Evolutionary conservation across 2,797 vertebrate genomes (phyloP).

Genomic region (Eospalax fontanierii): DNA sequence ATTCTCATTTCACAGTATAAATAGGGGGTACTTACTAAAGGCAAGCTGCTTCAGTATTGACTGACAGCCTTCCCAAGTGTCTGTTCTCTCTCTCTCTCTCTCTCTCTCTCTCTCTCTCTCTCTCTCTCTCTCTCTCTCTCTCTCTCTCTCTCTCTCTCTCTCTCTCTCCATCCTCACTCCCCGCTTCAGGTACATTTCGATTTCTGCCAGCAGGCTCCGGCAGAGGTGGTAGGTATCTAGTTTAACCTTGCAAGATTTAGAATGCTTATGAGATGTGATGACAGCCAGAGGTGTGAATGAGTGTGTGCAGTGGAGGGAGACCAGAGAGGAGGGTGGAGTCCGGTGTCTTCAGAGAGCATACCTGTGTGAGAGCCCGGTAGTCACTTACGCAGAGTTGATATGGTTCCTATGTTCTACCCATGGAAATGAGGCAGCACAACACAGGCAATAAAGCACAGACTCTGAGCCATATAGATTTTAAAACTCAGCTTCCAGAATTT

Average conservation of each 20-base stretch:
- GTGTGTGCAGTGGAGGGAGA: background rate
- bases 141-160: too few species aligned
- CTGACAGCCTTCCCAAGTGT: too few species aligned
- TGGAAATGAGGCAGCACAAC: background rate
- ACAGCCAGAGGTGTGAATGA: background rate
- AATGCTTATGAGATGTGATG: background rate
- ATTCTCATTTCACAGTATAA: too few species aligned
- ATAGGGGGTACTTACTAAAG: too few species aligned
- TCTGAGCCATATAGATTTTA: background rate
- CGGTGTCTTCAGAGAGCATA: background rate
- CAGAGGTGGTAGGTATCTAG: background rate
- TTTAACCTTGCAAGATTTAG: conserved; percentile 21
- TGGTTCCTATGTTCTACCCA: background rate
- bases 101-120: too few species aligned
- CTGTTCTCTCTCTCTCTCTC: too few species aligned
- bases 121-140: too few species aligned
- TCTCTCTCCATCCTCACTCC: too few species aligned
- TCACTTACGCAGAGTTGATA: background rate
- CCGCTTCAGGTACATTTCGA: too few species aligned
- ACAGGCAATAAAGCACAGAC: background rate
- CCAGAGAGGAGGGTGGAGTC: background rate
- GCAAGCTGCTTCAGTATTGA: too few species aligned
- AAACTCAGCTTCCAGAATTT: background rate
- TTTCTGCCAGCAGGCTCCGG: too few species aligned
- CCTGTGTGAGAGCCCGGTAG: background rate